These are phyloP conservation scores for Centroberyx gerrardi DNA, from an alignment of 2,797 vertebrate genomes.

Conservation along the genomic window DNA sequence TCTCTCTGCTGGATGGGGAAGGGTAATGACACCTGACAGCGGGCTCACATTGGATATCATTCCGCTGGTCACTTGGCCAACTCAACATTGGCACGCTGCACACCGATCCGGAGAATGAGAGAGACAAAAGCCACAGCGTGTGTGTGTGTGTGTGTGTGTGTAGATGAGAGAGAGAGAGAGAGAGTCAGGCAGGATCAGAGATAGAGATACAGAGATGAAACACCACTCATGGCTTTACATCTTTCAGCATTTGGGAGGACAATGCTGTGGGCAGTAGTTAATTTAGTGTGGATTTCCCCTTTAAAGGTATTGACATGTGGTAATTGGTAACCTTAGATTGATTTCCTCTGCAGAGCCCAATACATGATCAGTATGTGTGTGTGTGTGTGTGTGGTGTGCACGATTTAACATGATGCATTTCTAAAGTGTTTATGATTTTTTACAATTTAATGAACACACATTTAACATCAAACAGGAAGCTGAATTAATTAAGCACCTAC, in stretches of 20 bases:
- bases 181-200: neutral
- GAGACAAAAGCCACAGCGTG: neutral
- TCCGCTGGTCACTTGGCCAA: constrained; percentile 73
- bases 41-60: constrained; percentile 52
- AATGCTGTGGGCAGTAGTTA: constrained; percentile 36
- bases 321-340: constrained; percentile 44
- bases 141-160: neutral
- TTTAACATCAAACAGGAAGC: no score
- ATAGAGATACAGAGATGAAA: constrained; percentile 19
- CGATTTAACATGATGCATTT: no score
- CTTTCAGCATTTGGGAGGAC: constrained; percentile 17
- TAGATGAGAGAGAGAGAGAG: neutral
- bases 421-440: no score
- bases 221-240: constrained; percentile 19
- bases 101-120: constrained; percentile 11
- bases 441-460: no score
- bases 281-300: constrained; percentile 57
- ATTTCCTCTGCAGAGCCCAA: constrained; percentile 27
- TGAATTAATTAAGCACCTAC: no score
- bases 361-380: constrained; percentile 3
- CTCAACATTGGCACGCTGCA: constrained; percentile 56
- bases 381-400: neutral
- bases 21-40: constrained; percentile 68
- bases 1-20: constrained; percentile 47
- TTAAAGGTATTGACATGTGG: constrained; percentile 55